A percentile compares a stretch with the other conserved stretches of the same genome.
Evolutionary conservation across 2,888 invertebrate species (phyloP).

Genomic region (Euzetes globulus): DNA sequence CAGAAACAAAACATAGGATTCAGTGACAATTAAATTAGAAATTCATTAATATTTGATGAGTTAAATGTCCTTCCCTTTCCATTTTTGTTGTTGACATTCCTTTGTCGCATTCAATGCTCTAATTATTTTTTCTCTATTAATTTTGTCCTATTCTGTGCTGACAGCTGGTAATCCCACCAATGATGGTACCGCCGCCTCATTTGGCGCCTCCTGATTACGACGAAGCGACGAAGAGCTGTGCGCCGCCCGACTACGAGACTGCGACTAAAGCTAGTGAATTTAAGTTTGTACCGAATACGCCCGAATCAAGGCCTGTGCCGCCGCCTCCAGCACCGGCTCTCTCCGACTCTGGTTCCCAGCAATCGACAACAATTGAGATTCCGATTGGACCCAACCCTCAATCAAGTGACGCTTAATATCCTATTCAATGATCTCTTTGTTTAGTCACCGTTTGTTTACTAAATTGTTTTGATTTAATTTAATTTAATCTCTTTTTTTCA

Average conservation of each 20-base stretch:
- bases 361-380: neutral
- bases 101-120: neutral
- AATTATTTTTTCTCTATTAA: neutral
- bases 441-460: neutral
- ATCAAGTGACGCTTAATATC: neutral
- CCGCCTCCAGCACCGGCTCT: neutral
- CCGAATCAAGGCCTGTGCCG: neutral
- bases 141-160: neutral
- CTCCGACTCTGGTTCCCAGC: neutral
- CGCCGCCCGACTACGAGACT: conserved; percentile 36
- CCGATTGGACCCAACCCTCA: neutral
- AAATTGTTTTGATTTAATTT: neutral
- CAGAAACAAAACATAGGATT: too few species aligned
- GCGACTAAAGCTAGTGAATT: conserved; percentile 18
- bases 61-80: too few species aligned
- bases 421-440: neutral
- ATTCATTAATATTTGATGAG: too few species aligned
- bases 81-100: too few species aligned
- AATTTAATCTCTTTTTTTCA: too few species aligned
- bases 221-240: conserved; percentile 32
- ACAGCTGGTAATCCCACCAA: neutral
- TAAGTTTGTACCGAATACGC: conserved; percentile 17
- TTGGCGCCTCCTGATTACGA: conserved; percentile 35
- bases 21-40: too few species aligned
- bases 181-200: conserved; percentile 29